Evolutionary conservation across 2,797 vertebrate species (phyloP).

Genomic region (Cercopithecus diana): DNA sequence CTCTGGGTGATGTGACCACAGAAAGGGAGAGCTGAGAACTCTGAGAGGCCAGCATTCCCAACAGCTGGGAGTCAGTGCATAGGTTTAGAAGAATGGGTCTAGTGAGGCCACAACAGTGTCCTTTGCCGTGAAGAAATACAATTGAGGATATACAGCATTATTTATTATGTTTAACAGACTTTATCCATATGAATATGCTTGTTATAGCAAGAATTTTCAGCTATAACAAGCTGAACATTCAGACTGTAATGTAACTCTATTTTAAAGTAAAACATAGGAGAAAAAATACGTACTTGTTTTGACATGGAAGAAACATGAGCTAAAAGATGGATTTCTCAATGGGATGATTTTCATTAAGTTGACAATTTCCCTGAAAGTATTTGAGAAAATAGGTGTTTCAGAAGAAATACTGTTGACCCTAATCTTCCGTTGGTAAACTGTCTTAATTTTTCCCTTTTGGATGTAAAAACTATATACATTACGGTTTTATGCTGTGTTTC

Average conservation of each 20-base stretch:
- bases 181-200: not conserved
- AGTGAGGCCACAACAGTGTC: no score
- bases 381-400: not conserved
- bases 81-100: not conserved
- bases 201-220: not conserved
- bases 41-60: not conserved
- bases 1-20: not conserved
- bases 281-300: not conserved
- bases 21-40: not conserved
- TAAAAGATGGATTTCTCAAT: not conserved
- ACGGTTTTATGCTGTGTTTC: not conserved
- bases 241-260: not conserved
- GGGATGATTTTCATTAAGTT: not conserved
- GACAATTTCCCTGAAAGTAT: not conserved
- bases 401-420: not conserved
- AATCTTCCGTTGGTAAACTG: not conserved
- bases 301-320: not conserved
- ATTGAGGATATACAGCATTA: not conserved
- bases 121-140: not conserved
- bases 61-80: not conserved
- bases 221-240: not conserved
- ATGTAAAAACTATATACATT: not conserved
- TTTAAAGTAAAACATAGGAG: not conserved
- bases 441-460: not conserved
- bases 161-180: not conserved